These are phyloP conservation scores for Drosophila subquinaria DNA, from an alignment of 2,888 invertebrate species.

Conservation along the genomic window DNA sequence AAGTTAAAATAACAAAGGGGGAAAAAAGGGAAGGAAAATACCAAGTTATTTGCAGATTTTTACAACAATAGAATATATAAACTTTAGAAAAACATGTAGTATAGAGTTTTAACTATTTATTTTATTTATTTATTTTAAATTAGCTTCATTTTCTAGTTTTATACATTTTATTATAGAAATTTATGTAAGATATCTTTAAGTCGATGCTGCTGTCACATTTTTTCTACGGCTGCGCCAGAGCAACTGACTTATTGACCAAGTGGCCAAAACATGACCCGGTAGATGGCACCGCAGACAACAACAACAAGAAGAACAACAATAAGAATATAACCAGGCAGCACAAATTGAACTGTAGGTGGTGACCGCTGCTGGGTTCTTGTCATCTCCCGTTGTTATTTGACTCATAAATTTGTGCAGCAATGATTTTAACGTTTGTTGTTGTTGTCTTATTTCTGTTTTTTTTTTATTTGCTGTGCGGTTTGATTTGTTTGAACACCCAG, in stretches of 20 bases:
- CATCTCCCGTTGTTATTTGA: constrained; percentile 84
- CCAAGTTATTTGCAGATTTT: not conserved
- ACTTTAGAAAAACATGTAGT: not conserved
- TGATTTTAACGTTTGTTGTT: constrained; percentile 64
- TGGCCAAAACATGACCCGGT: constrained; percentile 64
- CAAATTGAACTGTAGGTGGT: constrained; percentile 82
- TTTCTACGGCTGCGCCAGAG: constrained; percentile 34
- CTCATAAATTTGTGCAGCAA: constrained; percentile 80
- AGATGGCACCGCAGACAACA: constrained; percentile 33
- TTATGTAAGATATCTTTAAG: constrained; percentile 19
- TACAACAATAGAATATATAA: not conserved
- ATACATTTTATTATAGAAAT: not conserved
- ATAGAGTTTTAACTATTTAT: not conserved
- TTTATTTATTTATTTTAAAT: not conserved
- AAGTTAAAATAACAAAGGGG: too few relatives aligned
- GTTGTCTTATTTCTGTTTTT: constrained; percentile 13
- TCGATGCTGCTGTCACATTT: not conserved
- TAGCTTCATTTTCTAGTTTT: not conserved
- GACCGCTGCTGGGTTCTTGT: constrained; percentile 79
- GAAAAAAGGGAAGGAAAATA: too few relatives aligned
- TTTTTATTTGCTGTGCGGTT: constrained; percentile 42
- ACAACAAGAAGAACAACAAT: constrained; percentile 3
- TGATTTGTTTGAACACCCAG: constrained; percentile 80
- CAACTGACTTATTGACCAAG: constrained; percentile 71
- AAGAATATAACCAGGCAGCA: constrained; percentile 63